phyloP scores from a whole-genome alignment of 2,888 invertebrate species.

The Nephrotoma guestfalica region DNA sequence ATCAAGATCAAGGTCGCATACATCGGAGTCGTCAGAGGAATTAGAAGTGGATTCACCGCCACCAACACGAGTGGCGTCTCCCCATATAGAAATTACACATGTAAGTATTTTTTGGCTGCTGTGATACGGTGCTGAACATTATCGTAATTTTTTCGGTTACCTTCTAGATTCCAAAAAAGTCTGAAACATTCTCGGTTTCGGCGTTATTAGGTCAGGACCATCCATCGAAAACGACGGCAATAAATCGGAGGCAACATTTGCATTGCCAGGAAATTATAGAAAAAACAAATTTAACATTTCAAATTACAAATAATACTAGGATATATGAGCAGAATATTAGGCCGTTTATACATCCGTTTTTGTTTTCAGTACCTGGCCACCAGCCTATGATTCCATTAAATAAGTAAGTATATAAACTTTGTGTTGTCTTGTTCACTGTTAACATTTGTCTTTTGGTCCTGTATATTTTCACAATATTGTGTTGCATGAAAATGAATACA shows the following conservation, averaged over 20 bases:
- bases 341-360: conserved; percentile 29
- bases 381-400: conserved; percentile 27
- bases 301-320: conserved; percentile 21
- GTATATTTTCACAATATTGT: no score
- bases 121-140: not conserved
- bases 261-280: not conserved
- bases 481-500: no score
- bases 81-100: not conserved
- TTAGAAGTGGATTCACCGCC: conserved; percentile 64
- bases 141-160: not conserved
- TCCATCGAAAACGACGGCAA: conserved; percentile 34
- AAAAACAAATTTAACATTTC: not conserved
- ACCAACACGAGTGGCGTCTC: conserved; percentile 27
- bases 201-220: conserved; percentile 69
- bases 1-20: conserved; percentile 25
- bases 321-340: conserved; percentile 30
- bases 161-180: conserved; percentile 40
- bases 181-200: conserved; percentile 72
- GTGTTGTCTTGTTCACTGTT: no score
- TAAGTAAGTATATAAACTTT: not conserved
- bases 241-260: not conserved
- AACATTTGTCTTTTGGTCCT: no score
- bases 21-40: conserved; percentile 50
- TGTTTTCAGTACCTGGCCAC: conserved; percentile 31
- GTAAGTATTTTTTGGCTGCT: not conserved